phyloP scores from a whole-genome alignment of 1,140 invertebrate genomes.

The Protaetia brevitarsis region DNA sequence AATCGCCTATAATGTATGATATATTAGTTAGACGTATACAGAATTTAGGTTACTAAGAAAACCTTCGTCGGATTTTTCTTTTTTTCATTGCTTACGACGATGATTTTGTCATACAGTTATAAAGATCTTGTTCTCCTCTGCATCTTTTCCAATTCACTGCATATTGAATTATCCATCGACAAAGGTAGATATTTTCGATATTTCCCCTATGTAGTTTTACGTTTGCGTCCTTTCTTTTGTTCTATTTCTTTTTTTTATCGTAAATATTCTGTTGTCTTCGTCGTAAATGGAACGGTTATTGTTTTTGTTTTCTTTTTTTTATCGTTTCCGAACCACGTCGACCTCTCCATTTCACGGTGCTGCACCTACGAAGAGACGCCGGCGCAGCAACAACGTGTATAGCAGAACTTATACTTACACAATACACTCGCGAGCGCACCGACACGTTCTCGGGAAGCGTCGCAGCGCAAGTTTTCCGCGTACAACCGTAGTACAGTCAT shows the following conservation, averaged over 20 bases:
- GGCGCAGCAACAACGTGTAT: neutral
- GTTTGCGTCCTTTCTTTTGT: neutral
- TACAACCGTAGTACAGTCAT: neutral
- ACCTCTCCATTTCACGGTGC: constrained; percentile 7
- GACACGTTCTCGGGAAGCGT: neutral
- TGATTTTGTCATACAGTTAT: too few species aligned
- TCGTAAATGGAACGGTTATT: neutral
- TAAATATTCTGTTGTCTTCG: neutral
- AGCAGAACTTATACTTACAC: too few species aligned
- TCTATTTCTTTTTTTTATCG: neutral
- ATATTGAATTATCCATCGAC: too few species aligned
- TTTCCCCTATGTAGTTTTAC: neutral
- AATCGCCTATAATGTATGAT: too few species aligned
- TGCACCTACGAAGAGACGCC: neutral
- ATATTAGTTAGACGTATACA: too few species aligned
- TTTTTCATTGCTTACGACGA: too few species aligned
- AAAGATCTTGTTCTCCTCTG: too few species aligned
- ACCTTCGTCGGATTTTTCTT: too few species aligned
- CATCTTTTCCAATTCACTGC: too few species aligned
- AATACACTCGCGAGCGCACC: neutral
- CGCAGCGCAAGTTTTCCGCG: neutral
- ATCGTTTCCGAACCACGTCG: neutral
- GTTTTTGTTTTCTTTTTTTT: neutral
- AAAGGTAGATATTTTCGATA: too few species aligned
- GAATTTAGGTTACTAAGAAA: too few species aligned